Evolutionary conservation across 2,797 vertebrate species (phyloP).

Genomic region (Rhabdomys pumilio): DNA sequence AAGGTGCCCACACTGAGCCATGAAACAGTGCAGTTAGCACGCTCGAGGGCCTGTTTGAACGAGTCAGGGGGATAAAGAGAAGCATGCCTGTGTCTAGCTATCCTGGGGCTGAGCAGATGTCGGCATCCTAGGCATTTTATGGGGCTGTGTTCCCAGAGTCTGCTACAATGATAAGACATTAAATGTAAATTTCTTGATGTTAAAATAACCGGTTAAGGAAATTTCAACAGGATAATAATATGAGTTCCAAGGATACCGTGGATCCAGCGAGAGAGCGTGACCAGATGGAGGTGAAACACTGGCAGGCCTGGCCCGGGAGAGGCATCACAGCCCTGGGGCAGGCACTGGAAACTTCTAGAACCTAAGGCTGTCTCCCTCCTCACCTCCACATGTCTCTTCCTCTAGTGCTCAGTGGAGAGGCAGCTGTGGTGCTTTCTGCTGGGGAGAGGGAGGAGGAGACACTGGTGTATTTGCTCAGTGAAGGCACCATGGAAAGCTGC

Average conservation of each 20-base stretch:
- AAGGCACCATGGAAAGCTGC: not conserved
- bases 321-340: not conserved
- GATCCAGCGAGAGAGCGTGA: not conserved
- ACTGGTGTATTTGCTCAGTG: not conserved
- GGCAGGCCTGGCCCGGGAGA: not conserved
- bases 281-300: conserved; percentile 48
- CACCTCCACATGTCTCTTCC: not conserved
- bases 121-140: conserved; percentile 55
- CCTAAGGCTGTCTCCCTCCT: not conserved
- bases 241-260: conserved; percentile 26
- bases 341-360: not conserved
- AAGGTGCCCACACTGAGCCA: not conserved
- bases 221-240: conserved; percentile 46
- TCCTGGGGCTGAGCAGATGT: conserved; percentile 50
- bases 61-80: not conserved
- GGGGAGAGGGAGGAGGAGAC: not conserved
- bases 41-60: not conserved
- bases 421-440: not conserved
- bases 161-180: conserved; percentile 27
- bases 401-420: not conserved
- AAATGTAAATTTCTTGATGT: conserved; percentile 70
- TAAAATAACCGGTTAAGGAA: conserved; percentile 72
- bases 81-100: not conserved
- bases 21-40: conserved; percentile 1
- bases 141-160: conserved; percentile 34